These are phyloP conservation scores for Drosophila kikkawai DNA, from an alignment of 1,140 invertebrate genomes.

Conservation along the genomic window DNA sequence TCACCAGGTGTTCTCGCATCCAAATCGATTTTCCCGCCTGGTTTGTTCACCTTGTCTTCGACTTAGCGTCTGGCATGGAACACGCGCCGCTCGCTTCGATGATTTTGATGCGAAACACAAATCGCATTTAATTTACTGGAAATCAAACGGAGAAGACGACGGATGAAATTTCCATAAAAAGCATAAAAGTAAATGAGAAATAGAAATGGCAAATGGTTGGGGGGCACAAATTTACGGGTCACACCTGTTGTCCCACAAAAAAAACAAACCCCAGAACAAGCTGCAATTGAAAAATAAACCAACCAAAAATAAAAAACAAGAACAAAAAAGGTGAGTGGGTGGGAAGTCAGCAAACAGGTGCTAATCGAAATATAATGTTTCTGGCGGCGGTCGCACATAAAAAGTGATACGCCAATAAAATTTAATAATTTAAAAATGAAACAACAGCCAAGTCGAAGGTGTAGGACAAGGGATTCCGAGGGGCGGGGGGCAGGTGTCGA, in stretches of 20 bases:
- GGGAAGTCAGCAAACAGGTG: constrained; percentile 68
- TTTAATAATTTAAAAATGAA: constrained; percentile 83
- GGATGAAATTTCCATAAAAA: constrained; percentile 55
- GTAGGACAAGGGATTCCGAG: neutral
- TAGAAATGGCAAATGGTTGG: constrained; percentile 21
- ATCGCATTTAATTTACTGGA: constrained; percentile 82
- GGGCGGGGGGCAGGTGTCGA: constrained; percentile 43
- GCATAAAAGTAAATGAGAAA: constrained; percentile 54
- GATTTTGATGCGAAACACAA: constrained; percentile 50
- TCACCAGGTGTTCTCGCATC: constrained; percentile 14
- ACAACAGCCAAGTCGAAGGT: constrained; percentile 51
- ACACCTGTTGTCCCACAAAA: constrained; percentile 60
- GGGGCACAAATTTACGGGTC: constrained; percentile 25
- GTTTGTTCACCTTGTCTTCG: constrained; percentile 33
- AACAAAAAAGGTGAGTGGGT: constrained; percentile 10
- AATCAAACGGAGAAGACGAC: constrained; percentile 52
- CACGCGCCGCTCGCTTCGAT: constrained; percentile 46
- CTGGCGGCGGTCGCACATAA: constrained; percentile 76
- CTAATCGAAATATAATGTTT: constrained; percentile 83
- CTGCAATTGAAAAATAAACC: constrained; percentile 54
- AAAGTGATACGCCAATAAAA: constrained; percentile 83
- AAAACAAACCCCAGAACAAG: constrained; percentile 11
- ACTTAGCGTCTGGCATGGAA: constrained; percentile 37
- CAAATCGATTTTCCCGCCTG: constrained; percentile 41
- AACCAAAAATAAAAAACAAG: constrained; percentile 30